A percentile compares a stretch with the other conserved stretches of the same genome.
Conservation (phyloP, 2,888 invertebrate genomes). For the Dexiosoma caninum region DNA sequence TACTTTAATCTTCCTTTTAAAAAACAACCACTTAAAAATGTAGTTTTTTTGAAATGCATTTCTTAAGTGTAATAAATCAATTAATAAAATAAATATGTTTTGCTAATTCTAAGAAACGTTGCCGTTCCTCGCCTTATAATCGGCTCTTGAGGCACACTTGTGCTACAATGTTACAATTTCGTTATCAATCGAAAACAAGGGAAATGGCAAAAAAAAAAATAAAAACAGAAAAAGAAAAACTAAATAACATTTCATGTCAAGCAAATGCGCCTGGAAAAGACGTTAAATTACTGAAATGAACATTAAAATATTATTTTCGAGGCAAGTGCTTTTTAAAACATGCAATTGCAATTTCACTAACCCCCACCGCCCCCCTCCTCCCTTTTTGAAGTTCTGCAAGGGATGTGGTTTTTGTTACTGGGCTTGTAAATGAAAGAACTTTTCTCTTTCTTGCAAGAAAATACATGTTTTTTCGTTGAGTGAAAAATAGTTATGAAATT, state of each 20-base stretch:
- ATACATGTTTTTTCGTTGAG: neutral
- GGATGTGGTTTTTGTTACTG: neutral
- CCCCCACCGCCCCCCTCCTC: no score
- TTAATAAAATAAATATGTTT: slow-evolving; percentile 39
- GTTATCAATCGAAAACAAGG: slow-evolving; percentile 14
- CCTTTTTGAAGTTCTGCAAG: neutral
- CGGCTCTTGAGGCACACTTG: neutral
- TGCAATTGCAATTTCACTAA: slow-evolving; percentile 36
- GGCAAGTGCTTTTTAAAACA: neutral
- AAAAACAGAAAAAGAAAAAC: neutral
- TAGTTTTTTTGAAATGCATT: neutral
- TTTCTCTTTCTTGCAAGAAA: neutral
- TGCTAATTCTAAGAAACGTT: slow-evolving; percentile 5
- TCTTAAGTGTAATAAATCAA: slow-evolving; percentile 31
- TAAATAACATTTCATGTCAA: neutral
- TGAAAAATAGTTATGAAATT: slow-evolving; percentile 7
- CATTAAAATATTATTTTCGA: slow-evolving; percentile 12
- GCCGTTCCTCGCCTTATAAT: neutral
- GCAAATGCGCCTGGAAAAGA: slow-evolving; percentile 1
- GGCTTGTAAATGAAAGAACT: neutral
- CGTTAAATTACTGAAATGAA: neutral
- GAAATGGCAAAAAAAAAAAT: no score
- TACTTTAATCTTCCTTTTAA: no score
- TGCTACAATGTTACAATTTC: neutral
- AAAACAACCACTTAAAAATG: neutral